Percentiles rank a stretch among this genome's conserved stretches.
These are phyloP conservation scores for Cosmorhoe ocellata DNA, from an alignment of 2,888 invertebrate genomes.

Conservation along the genomic window DNA sequence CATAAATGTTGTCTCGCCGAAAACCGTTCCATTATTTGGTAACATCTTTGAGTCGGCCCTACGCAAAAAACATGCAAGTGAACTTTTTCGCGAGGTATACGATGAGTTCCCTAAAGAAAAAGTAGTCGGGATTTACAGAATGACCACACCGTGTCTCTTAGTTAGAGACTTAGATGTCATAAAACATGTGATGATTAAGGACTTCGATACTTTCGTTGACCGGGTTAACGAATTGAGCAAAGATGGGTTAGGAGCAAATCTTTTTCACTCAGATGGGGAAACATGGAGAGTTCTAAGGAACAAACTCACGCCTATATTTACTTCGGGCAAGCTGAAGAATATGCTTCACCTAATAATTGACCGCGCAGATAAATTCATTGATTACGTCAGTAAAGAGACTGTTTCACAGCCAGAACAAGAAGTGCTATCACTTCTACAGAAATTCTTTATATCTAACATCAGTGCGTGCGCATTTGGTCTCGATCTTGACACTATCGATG, in stretches of 20 bases:
- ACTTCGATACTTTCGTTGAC: constrained; percentile 53
- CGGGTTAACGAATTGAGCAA: constrained; percentile 53
- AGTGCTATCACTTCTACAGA: constrained; percentile 42
- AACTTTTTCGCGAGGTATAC: constrained; percentile 34
- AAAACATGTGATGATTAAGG: constrained; percentile 57
- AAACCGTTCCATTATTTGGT: constrained; percentile 51
- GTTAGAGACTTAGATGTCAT: constrained; percentile 58
- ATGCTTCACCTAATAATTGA: constrained; percentile 53
- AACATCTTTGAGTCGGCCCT: constrained; percentile 43
- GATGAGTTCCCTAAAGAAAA: constrained; percentile 50
- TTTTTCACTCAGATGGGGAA: constrained; percentile 55
- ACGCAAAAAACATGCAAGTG: background rate
- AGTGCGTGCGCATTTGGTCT: constrained; percentile 52
- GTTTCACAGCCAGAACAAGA: constrained; percentile 37
- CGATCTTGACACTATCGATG: constrained; percentile 40
- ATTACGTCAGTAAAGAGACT: constrained; percentile 28
- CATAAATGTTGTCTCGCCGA: constrained; percentile 45
- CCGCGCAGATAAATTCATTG: constrained; percentile 30
- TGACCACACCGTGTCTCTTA: constrained; percentile 49
- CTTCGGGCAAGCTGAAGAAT: constrained; percentile 58
- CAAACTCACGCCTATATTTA: constrained; percentile 55
- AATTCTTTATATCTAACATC: constrained; percentile 48
- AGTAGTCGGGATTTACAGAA: constrained; percentile 54
- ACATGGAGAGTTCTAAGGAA: constrained; percentile 52
- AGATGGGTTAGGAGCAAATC: constrained; percentile 50